phyloP scores from a whole-genome alignment of 2,797 vertebrate genomes.

The Vireo griseus region DNA sequence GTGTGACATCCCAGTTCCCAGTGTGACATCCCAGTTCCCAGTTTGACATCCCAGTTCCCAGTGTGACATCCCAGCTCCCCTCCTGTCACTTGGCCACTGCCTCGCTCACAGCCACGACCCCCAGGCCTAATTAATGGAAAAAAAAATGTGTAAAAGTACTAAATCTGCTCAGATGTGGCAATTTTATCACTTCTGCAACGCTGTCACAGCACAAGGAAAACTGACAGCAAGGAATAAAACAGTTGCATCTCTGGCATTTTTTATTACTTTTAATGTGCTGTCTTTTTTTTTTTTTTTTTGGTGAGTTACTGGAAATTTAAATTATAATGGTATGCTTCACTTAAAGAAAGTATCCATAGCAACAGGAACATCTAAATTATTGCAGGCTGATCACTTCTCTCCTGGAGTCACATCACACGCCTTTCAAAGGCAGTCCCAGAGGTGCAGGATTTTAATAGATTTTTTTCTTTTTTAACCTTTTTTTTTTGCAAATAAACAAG shows the following conservation, averaged over 20 bases:
- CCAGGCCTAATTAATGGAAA: background rate
- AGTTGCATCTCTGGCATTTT: background rate
- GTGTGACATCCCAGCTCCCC: background rate
- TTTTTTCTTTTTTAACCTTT: background rate
- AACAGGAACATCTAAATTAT: conserved; percentile 63
- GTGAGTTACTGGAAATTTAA: conserved; percentile 51
- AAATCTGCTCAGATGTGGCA: background rate
- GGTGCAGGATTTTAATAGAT: conserved; percentile 18
- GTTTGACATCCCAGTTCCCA: background rate
- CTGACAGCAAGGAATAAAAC: conserved; percentile 42
- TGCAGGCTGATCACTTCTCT: conserved; percentile 54
- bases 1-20: no score
- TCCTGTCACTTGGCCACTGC: background rate
- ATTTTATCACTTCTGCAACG: background rate
- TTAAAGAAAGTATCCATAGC: conserved; percentile 65
- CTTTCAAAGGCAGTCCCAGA: conserved; percentile 29
- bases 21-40: accelerated
- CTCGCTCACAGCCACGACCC: background rate
- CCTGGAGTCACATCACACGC: background rate
- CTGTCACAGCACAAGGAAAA: conserved; percentile 1
- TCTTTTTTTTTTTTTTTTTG: background rate
- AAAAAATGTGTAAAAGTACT: background rate
- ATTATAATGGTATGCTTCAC: conserved; percentile 57
- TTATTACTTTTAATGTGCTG: conserved; percentile 16
- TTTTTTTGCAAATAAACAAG: conserved; percentile 40